These are phyloP conservation scores for Acomys russatus DNA, from an alignment of 2,797 vertebrate species.

Conservation along the genomic window DNA sequence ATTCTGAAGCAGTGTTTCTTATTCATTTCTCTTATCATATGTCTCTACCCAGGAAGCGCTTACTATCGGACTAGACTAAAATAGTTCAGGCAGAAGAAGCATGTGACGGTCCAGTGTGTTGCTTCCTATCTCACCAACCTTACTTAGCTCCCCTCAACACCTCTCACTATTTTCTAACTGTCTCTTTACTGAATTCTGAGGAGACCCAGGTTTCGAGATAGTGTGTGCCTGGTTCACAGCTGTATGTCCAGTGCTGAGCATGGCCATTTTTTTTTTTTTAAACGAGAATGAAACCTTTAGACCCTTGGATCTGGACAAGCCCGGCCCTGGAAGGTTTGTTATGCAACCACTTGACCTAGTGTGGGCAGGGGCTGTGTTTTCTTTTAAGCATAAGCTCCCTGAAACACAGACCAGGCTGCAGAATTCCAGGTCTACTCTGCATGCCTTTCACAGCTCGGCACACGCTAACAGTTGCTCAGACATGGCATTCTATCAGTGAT, in stretches of 20 bases:
- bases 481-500: not conserved
- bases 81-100: not conserved
- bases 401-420: conserved; percentile 41
- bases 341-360: conserved; percentile 44
- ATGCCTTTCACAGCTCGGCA: not conserved
- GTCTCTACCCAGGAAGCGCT: not conserved
- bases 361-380: conserved; percentile 22
- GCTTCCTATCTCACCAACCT: conserved; percentile 20
- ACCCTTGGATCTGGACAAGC: not conserved
- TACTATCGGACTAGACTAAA: not conserved
- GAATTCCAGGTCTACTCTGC: conserved; percentile 17
- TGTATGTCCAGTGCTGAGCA: not conserved
- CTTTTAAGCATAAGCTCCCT: conserved; percentile 43
- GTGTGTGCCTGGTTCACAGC: not conserved
- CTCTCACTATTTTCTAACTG: conserved; percentile 54
- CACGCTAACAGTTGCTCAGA: not conserved
- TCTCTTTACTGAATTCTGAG: conserved; percentile 37
- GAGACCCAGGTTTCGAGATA: not conserved
- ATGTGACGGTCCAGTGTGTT: not conserved
- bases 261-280: not conserved
- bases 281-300: conserved; percentile 43
- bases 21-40: not conserved
- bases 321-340: conserved; percentile 6
- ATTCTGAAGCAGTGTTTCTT: conserved; percentile 23
- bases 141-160: conserved; percentile 32